These are phyloP conservation scores for Hemicordylus capensis DNA, from an alignment of 2,113 vertebrate species.

Conservation along the genomic window DNA sequence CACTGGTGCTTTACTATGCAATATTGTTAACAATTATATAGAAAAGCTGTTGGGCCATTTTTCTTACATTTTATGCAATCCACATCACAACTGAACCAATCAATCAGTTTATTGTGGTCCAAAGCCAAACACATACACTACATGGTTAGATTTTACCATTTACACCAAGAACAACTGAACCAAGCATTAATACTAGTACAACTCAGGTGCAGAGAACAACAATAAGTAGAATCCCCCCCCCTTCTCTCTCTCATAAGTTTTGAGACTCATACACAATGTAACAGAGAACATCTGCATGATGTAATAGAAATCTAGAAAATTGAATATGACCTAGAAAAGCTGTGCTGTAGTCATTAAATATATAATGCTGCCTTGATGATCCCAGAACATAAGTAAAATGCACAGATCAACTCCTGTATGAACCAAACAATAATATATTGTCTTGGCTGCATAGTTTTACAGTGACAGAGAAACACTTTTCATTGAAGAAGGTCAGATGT, in stretches of 20 bases:
- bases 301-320: conserved; percentile 71
- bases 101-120: too few relatives aligned
- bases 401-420: conserved; percentile 11
- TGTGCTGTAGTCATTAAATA: conserved; percentile 44
- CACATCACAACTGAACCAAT: conserved; percentile 69
- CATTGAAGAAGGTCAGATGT: conserved; percentile 27
- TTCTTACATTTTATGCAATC: conserved; percentile 71
- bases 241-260: conserved; percentile 64
- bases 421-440: fast-evolving
- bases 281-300: conserved; percentile 73
- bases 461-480: conserved; percentile 33
- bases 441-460: conserved; percentile 20
- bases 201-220: conserved; percentile 54
- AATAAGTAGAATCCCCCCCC: conserved; percentile 50
- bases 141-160: too few relatives aligned
- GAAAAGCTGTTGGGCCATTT: conserved; percentile 71
- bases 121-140: too few relatives aligned
- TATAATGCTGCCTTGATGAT: conserved; percentile 25
- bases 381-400: conserved; percentile 3
- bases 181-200: conserved; percentile 64
- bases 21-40: conserved; percentile 68
- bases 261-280: conserved; percentile 65
- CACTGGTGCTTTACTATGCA: conserved; percentile 62
- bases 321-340: conserved; percentile 66
- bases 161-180: conserved; percentile 75